phyloP scores from a whole-genome alignment of 1,140 invertebrate species.

The Drosophila obscura region DNA sequence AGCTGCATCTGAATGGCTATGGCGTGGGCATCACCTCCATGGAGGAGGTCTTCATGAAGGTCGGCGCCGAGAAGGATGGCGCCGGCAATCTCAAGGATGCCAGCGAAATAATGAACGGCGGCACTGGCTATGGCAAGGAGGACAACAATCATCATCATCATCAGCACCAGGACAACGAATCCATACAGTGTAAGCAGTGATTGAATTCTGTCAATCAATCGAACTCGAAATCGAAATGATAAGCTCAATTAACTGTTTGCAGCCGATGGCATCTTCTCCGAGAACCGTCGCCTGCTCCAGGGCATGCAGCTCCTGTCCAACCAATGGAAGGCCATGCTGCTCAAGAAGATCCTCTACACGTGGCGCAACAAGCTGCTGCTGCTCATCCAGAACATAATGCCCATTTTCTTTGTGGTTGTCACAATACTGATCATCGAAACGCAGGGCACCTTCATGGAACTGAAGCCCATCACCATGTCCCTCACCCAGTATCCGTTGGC shows the following conservation, averaged over 20 bases:
- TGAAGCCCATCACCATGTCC: slow-evolving; percentile 57
- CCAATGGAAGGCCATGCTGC: slow-evolving; percentile 87
- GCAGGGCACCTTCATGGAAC: slow-evolving; percentile 30
- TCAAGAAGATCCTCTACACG: slow-evolving; percentile 86
- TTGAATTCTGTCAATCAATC: slow-evolving; percentile 1
- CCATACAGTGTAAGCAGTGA: slow-evolving; percentile 67
- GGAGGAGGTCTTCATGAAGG: slow-evolving; percentile 92
- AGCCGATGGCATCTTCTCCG: slow-evolving; percentile 63
- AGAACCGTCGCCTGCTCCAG: slow-evolving; percentile 45
- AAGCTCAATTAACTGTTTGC: slow-evolving; percentile 62
- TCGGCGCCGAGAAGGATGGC: slow-evolving; percentile 67
- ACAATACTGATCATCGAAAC: slow-evolving; percentile 84
- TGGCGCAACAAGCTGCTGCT: slow-evolving; percentile 85
- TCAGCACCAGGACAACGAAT: slow-evolving; percentile 35
- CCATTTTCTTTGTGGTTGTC: slow-evolving; percentile 86
- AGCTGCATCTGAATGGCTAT: slow-evolving; percentile 88
- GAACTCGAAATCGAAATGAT: slow-evolving; percentile 23
- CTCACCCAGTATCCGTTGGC: slow-evolving; percentile 58
- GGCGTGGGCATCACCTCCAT: slow-evolving; percentile 97
- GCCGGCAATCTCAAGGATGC: slow-evolving; percentile 36
- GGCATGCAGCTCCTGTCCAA: slow-evolving; percentile 77
- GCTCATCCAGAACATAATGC: slow-evolving; percentile 86
- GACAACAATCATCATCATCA: slow-evolving; percentile 5
- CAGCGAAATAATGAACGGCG: slow-evolving; percentile 49
- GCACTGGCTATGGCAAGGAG: slow-evolving; percentile 38